Conservation (phyloP, 2,888 invertebrate genomes). For the Cetonia aurata region DNA sequence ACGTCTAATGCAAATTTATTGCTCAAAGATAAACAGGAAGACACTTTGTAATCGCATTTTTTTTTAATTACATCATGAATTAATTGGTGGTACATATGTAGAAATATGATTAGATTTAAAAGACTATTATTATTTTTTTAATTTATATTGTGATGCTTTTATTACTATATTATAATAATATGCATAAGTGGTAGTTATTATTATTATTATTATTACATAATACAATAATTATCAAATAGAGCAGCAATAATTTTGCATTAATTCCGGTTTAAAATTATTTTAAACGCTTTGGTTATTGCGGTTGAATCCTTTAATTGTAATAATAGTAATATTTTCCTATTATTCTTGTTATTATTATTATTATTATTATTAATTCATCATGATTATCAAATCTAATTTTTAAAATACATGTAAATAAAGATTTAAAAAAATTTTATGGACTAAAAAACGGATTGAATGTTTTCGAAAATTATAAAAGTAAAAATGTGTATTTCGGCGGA, state of each 20-base stretch:
- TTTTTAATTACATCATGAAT: conserved; percentile 27
- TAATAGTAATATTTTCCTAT: conserved; percentile 28
- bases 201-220: conserved; percentile 45
- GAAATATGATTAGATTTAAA: conserved; percentile 18
- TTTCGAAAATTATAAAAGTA: conserved; percentile 7
- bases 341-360: conserved; percentile 12
- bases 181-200: conserved; percentile 43
- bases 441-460: conserved; percentile 30
- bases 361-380: background rate
- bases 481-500: conserved; percentile 31
- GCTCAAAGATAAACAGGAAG: conserved; percentile 49
- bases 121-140: conserved; percentile 48
- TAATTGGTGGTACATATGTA: conserved; percentile 2
- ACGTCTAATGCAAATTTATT: conserved; percentile 58
- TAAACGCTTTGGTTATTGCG: background rate
- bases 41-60: conserved; percentile 45
- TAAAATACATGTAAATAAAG: conserved; percentile 35
- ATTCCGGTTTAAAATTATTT: conserved; percentile 14
- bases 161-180: conserved; percentile 48
- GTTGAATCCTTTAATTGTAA: conserved; percentile 6
- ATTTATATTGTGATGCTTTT: conserved; percentile 47
- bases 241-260: conserved; percentile 59
- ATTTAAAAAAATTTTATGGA: conserved; percentile 24
- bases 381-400: background rate
- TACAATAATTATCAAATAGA: conserved; percentile 16